Conservation (phyloP, 2,888 invertebrate species). For the Mellilla xanthometata region DNA sequence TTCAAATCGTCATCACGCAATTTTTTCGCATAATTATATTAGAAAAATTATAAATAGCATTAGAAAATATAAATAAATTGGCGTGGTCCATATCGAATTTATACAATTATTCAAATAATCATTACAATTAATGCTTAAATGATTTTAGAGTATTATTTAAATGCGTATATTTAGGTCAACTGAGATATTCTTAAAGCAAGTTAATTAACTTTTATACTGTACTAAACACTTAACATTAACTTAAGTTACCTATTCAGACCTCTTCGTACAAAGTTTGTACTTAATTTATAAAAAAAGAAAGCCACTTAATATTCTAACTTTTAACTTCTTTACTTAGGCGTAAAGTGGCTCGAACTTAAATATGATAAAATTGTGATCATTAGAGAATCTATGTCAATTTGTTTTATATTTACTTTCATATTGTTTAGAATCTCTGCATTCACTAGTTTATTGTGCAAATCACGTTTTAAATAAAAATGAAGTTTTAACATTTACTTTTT, state of each 20-base stretch:
- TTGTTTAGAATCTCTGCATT: slow-evolving; percentile 56
- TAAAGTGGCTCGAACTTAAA: slow-evolving; percentile 29
- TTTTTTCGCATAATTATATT: too few species aligned
- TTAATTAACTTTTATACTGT: slow-evolving; percentile 1
- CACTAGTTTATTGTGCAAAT: slow-evolving; percentile 56
- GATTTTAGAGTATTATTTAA: background rate
- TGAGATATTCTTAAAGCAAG: slow-evolving; percentile 2
- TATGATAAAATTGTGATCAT: slow-evolving; percentile 37
- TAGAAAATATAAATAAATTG: too few species aligned
- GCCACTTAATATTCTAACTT: slow-evolving; percentile 26
- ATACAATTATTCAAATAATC: too few species aligned
- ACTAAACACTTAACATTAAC: background rate
- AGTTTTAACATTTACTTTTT: slow-evolving; percentile 24
- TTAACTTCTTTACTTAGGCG: slow-evolving; percentile 25
- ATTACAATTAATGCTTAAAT: too few species aligned
- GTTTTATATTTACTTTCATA: slow-evolving; percentile 33
- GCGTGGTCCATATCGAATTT: slow-evolving; percentile 17
- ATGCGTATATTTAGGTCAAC: slow-evolving; percentile 5
- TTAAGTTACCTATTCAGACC: slow-evolving; percentile 29
- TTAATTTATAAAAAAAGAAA: slow-evolving; percentile 37
- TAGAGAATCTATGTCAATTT: slow-evolving; percentile 34
- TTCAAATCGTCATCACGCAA: too few species aligned
- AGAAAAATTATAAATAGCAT: too few species aligned
- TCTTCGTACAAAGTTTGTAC: slow-evolving; percentile 42
- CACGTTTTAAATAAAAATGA: slow-evolving; percentile 39